Percentiles rank a stretch among this genome's conserved stretches.
Evolutionary conservation across 1,140 invertebrate species (phyloP).

Genomic region (Carcinoscorpius rotundicauda): DNA sequence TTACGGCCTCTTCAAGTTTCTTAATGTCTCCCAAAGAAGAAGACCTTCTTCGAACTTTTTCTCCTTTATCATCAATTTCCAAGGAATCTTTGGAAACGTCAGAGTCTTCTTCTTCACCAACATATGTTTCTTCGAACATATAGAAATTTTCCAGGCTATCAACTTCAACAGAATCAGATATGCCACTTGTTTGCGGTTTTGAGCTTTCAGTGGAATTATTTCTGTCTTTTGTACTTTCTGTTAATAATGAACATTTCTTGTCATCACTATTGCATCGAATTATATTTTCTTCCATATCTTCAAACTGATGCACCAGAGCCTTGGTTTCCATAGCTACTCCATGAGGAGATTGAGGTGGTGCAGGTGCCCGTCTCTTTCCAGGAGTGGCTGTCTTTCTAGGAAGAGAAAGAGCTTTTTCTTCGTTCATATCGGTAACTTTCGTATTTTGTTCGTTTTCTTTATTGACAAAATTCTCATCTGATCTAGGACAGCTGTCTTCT

Average conservation of each 20-base stretch:
- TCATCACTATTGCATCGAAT: background rate
- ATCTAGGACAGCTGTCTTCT: background rate
- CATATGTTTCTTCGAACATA: background rate
- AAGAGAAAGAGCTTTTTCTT: background rate
- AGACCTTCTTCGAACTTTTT: too few species aligned
- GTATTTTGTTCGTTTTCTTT: background rate
- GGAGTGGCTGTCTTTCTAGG: background rate
- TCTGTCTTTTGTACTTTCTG: background rate
- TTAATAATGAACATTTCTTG: background rate
- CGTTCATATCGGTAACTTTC: background rate
- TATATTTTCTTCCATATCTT: background rate
- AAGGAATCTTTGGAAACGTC: conserved; percentile 15
- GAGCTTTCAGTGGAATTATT: background rate
- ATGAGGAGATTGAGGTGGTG: background rate
- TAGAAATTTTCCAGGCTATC: background rate
- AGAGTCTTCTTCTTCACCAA: conserved; percentile 8
- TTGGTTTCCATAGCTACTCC: background rate
- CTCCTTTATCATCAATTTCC: conserved; percentile 2
- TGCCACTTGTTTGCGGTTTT: background rate
- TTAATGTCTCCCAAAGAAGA: too few species aligned
- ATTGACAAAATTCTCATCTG: too few species aligned
- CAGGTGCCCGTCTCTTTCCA: background rate
- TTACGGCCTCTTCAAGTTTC: too few species aligned
- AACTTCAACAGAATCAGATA: background rate
- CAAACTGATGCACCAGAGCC: background rate